Base-by-base conservation (phyloP, 2,113 vertebrate species). In the Leucopsar rothschildi region DNA sequence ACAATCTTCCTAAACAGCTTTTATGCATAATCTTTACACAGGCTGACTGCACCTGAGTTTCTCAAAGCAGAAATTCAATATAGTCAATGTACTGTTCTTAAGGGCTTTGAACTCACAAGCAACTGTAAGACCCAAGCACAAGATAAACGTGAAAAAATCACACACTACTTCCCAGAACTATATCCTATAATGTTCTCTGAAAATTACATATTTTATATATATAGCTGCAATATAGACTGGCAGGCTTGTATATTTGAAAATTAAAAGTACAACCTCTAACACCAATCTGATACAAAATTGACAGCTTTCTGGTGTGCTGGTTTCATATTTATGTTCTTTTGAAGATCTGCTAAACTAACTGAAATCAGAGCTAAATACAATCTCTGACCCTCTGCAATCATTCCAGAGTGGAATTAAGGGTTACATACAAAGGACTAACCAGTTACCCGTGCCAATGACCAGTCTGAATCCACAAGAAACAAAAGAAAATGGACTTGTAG, bases 11-110 rank as follows among this genome's bases (percentile, higher is more conserved):
- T 70, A 59, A 90, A 75, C 44, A 80, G 50, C 7, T 3, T 7
- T 60, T 69, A 39, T 18, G 19, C 49, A 50, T 50, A 81, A 61
- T 71, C 42, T 66, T 71, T 69, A 77, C 27, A 70, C 27, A 91
- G 53, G 15, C 28, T 86, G 60, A 78, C n/a, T 79, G 24, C 22
- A 77, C 15, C 57, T 12, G 57, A 69, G 37, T 78, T 86, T 84
- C 42, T 87, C 72, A 90, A 86, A 82, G 55, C n/a, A 96, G 68
- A 90, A 89, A 91, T 88, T 86, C 64, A 90, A 33, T 84, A 63
- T 4, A 83, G 53, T 70, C 75, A 92, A 70, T 45, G 42, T 20
- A 59, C 28, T 44, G 3, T 47, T 92, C 64, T 49, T 33, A 77
- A 2, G 28, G 56, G 28, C 14, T 92, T 83, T 82, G 69, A 82